Evolutionary conservation across 2,888 invertebrate genomes (phyloP).

Genomic region (Heliconius cydno): DNA sequence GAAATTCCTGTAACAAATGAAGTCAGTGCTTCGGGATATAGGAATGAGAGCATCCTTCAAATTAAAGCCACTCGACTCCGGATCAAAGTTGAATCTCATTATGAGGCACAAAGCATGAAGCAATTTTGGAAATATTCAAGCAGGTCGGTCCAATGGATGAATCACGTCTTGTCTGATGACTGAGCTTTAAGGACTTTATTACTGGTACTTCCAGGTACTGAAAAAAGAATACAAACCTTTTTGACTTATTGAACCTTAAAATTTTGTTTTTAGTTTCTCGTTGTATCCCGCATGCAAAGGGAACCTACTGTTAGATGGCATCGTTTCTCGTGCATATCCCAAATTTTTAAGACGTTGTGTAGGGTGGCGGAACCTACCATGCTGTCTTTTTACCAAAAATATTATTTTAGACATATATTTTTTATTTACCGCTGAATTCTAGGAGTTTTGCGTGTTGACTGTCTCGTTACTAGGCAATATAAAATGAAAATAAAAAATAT

Average conservation of each 20-base stretch:
- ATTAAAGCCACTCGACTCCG: constrained; percentile 32
- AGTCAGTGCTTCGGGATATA: constrained; percentile 29
- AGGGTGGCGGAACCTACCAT: no score
- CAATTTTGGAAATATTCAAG: constrained; percentile 32
- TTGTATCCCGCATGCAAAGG: no score
- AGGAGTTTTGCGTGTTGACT: no score
- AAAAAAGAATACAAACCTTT: not conserved
- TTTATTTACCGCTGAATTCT: no score
- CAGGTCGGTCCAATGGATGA: not conserved
- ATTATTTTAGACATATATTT: no score
- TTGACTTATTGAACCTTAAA: not conserved
- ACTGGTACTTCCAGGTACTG: not conserved
- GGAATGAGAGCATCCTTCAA: constrained; percentile 35
- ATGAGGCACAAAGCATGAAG: constrained; percentile 28
- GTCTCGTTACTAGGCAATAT: no score
- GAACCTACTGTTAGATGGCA: no score
- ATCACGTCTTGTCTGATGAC: not conserved
- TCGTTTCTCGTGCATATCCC: no score
- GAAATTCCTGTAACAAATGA: constrained; percentile 25
- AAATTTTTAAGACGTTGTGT: no score
- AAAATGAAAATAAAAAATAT: not conserved
- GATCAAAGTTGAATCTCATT: constrained; percentile 36
- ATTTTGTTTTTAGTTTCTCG: no score
- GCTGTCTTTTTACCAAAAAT: no score
- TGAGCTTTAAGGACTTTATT: not conserved